phyloP scores from a whole-genome alignment of 2,888 invertebrate genomes.

The Theristus sp. region DNA sequence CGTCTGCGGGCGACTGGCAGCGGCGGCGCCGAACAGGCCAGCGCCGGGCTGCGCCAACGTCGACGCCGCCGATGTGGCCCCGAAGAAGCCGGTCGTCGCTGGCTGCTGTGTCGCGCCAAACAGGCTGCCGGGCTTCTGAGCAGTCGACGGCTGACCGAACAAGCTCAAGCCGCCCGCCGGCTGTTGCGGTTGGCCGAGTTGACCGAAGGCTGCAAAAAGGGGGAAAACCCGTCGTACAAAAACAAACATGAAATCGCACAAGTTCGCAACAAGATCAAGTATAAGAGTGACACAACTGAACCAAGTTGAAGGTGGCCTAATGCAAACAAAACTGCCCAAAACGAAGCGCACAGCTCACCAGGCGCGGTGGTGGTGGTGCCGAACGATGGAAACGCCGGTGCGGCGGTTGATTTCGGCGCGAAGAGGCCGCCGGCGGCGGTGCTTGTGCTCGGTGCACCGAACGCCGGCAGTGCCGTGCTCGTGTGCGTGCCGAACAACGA shows the following conservation, averaged over 20 bases:
- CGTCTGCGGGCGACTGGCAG: slow-evolving; percentile 2
- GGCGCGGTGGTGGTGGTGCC: slow-evolving; percentile 6
- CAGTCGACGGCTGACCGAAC: slow-evolving; percentile 14
- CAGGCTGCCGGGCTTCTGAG: slow-evolving; percentile 9
- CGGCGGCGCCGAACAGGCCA: slow-evolving; percentile 12
- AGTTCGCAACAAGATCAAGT: too few relatives aligned
- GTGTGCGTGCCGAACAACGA: background rate
- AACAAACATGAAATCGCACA: too few relatives aligned
- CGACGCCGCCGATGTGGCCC: slow-evolving; percentile 6
- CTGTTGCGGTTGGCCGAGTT: too few relatives aligned
- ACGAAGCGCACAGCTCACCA: too few relatives aligned
- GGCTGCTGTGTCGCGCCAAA: slow-evolving; percentile 25
- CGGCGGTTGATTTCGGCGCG: slow-evolving; percentile 18
- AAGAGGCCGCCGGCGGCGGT: slow-evolving; percentile 14
- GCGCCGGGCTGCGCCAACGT: slow-evolving; percentile 7
- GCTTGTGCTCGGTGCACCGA: slow-evolving; percentile 13
- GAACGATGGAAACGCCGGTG: slow-evolving; percentile 10
- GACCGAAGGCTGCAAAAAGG: too few relatives aligned
- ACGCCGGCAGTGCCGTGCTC: slow-evolving; percentile 7
- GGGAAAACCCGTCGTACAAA: too few relatives aligned
- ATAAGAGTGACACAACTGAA: too few relatives aligned
- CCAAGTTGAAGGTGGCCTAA: too few relatives aligned
- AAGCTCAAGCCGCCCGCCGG: slow-evolving; percentile 8
- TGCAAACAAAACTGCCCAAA: too few relatives aligned
- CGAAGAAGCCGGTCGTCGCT: slow-evolving; percentile 15